phyloP scores from a whole-genome alignment of 2,888 invertebrate genomes.

The Ormyrus rosae region DNA sequence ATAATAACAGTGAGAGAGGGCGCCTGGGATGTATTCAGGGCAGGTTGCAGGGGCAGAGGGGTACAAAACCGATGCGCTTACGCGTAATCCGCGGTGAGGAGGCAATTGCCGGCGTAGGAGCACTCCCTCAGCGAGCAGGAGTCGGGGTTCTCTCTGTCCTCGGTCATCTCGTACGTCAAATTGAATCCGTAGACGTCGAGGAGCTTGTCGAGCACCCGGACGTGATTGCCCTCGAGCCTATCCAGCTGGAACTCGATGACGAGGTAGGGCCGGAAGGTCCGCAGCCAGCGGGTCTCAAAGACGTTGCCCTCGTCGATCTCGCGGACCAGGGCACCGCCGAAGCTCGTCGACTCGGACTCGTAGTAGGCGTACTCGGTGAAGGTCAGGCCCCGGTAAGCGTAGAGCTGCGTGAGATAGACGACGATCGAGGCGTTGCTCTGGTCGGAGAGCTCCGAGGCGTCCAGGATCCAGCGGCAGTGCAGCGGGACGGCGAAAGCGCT shows the following conservation, averaged over 20 bases:
- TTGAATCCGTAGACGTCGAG: slow-evolving; percentile 94
- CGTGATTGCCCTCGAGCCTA: slow-evolving; percentile 87
- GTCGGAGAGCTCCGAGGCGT: slow-evolving; percentile 79
- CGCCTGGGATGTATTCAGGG: too few species aligned
- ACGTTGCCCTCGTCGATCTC: slow-evolving; percentile 86
- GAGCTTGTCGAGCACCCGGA: slow-evolving; percentile 87
- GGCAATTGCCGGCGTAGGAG: slow-evolving; percentile 91
- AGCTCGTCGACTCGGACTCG: slow-evolving; percentile 81
- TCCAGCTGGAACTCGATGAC: slow-evolving; percentile 87
- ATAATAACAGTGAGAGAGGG: too few species aligned
- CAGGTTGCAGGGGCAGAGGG: too few species aligned
- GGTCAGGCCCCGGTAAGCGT: slow-evolving; percentile 86
- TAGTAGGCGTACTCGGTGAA: slow-evolving; percentile 88
- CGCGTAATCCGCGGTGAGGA: slow-evolving; percentile 84
- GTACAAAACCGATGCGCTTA: slow-evolving; percentile 76
- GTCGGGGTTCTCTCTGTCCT: slow-evolving; percentile 77
- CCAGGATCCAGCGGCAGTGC: slow-evolving; percentile 91
- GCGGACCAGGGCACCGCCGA: slow-evolving; percentile 82
- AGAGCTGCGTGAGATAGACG: slow-evolving; percentile 92
- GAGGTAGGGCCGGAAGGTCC: slow-evolving; percentile 84
- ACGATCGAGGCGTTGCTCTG: slow-evolving; percentile 84
- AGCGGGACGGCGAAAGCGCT: slow-evolving; percentile 88
- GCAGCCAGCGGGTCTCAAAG: slow-evolving; percentile 78
- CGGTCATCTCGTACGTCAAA: slow-evolving; percentile 90
- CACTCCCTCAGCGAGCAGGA: slow-evolving; percentile 89